These are phyloP conservation scores for Eristalis tenax DNA, from an alignment of 2,888 invertebrate genomes.

Conservation along the genomic window DNA sequence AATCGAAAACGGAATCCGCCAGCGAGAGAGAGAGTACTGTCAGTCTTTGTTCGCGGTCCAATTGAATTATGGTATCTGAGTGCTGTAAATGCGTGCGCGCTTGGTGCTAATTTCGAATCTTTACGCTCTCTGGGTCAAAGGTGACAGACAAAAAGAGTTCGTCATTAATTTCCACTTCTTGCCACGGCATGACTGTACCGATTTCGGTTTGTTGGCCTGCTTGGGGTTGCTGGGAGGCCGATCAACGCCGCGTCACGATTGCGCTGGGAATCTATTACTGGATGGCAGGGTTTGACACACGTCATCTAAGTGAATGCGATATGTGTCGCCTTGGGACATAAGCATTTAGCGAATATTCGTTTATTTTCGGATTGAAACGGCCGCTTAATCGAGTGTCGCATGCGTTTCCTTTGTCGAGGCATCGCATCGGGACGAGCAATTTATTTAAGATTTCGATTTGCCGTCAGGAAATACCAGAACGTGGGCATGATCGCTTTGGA, in stretches of 20 bases:
- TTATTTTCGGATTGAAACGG: constrained; percentile 45
- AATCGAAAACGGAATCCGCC: constrained; percentile 42
- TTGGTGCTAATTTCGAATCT: constrained; percentile 71
- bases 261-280: constrained; percentile 64
- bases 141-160: constrained; percentile 80
- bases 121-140: constrained; percentile 77
- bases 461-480: background rate
- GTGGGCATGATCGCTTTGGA: background rate
- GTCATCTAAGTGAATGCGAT: constrained; percentile 70
- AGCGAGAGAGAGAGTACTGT: constrained; percentile 6
- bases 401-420: background rate
- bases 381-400: constrained; percentile 27
- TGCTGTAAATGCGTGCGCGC: constrained; percentile 73
- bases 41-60: constrained; percentile 79
- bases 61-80: constrained; percentile 78
- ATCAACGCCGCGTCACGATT: constrained; percentile 41
- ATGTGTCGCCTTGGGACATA: constrained; percentile 51
- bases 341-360: constrained; percentile 57
- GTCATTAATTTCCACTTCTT: constrained; percentile 75
- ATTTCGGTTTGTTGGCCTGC: background rate
- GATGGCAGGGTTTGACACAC: constrained; percentile 57
- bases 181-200: constrained; percentile 12
- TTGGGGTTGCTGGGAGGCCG: constrained; percentile 10
- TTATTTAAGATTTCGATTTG: background rate
- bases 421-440: background rate